Conservation (phyloP, 2,888 invertebrate species). For the Cyrtodaria siliqua region DNA sequence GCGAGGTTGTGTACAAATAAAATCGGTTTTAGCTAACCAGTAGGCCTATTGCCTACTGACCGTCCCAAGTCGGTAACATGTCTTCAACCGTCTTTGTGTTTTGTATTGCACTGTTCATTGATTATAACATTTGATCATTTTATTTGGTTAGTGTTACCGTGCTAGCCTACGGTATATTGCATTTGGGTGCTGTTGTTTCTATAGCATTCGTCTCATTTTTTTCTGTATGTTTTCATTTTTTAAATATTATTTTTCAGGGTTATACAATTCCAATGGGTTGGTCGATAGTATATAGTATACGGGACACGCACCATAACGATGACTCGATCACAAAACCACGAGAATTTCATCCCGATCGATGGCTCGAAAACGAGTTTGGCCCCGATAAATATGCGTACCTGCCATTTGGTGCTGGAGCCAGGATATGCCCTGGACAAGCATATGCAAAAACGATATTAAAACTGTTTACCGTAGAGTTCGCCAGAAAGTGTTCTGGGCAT, state of each 20-base stretch:
- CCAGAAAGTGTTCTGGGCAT: slow-evolving; percentile 64
- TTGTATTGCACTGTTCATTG: no score
- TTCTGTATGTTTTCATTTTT: no score
- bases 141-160: no score
- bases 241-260: slow-evolving; percentile 76
- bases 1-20: no score
- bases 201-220: no score
- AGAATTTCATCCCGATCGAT: slow-evolving; percentile 56
- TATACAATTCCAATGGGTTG: slow-evolving; percentile 82
- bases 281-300: slow-evolving; percentile 76
- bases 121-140: no score
- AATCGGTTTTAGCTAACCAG: no score
- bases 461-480: slow-evolving; percentile 76
- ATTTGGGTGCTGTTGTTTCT: no score
- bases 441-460: slow-evolving; percentile 78
- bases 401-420: slow-evolving; percentile 80
- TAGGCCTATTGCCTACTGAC: no score
- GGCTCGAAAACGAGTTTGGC: slow-evolving; percentile 33
- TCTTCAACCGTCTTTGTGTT: no score
- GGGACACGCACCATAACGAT: slow-evolving; percentile 77
- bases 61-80: no score
- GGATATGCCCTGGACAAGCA: slow-evolving; percentile 79
- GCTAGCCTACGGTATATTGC: no score
- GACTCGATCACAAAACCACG: slow-evolving; percentile 28
- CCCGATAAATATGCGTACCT: slow-evolving; percentile 67